Evolutionary conservation across 2,888 invertebrate genomes (phyloP), one percentile per base, ranked within the genome.

Genomic region (Acleris sparsana): DNA sequence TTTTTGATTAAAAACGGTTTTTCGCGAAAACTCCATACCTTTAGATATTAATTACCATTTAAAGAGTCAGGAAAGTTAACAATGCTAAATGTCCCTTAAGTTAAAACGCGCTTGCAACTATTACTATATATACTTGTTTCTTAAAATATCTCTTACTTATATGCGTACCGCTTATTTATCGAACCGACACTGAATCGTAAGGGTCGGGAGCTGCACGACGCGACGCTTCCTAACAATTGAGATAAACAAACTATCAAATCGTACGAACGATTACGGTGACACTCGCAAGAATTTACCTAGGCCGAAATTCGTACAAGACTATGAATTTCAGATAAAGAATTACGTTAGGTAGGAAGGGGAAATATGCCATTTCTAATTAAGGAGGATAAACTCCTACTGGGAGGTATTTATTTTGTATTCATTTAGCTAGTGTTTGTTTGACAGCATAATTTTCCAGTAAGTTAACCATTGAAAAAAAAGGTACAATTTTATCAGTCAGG

Each of bases 401-500:
- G 13, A 39, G 39, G 39, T 39, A 39, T 13, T 13, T 39, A 13
- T 39, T 39, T 39, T 39, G 11, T 13, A 13, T 3, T 39, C 11
- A 39, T 13, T 39, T 39, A 13, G 3, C 3, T 46, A 13, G 39
- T 39, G 13, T 46, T 5, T n/a, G 46, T n/a, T 46, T 46, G 17
- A n/a, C 6, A 7, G 6, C 0, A 5, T 7, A 5, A n/a, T 17
- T 17, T 46, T n/a, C 46, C 17, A n/a, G 5, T 16, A 46, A 46
- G n/a, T 17, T 16, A 39, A 9, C 39, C 3, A 46, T 6, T 17
- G 46, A 46, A 4, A n/a, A 4, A n/a, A 70, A 67, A 59, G 72
- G 61, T 69, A 73, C 77, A 84, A 78, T 80, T 77, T 83, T 87
- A 89, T 76, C 75, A 70, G 76, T 70, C 71, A 71, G 72, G 77